A percentile compares a stretch with the other conserved stretches of the same genome.
These are phyloP conservation scores for Apamea sordens DNA, from an alignment of 2,888 invertebrate species.

Conservation along the genomic window DNA sequence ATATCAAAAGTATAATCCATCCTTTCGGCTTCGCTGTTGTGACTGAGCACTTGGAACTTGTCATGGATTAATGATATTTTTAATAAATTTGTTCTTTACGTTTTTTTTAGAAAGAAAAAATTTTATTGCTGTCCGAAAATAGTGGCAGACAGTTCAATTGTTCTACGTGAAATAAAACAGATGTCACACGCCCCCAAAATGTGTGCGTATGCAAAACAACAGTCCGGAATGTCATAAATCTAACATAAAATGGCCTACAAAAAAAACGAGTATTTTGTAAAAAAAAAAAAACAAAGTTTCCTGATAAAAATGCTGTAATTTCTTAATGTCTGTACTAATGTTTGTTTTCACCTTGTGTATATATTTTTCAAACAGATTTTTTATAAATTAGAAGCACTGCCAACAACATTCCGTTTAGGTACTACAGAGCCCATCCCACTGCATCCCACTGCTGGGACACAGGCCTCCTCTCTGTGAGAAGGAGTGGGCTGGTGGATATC, in stretches of 20 bases:
- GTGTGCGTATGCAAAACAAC: slow-evolving; percentile 19
- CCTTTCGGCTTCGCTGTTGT: background rate
- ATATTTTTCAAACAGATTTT: background rate
- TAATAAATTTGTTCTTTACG: slow-evolving; percentile 22
- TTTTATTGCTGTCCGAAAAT: slow-evolving; percentile 36
- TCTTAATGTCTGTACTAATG: background rate
- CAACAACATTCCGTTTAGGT: background rate
- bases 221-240: slow-evolving; percentile 39
- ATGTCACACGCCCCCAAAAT: slow-evolving; percentile 17
- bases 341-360: background rate
- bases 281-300: background rate
- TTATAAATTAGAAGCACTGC: background rate
- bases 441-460: background rate
- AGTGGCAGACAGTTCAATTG: slow-evolving; percentile 39
- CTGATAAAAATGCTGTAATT: background rate
- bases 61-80: background rate
- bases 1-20: background rate
- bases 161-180: slow-evolving; percentile 2
- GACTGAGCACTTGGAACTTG: background rate
- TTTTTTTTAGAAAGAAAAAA: slow-evolving; percentile 16
- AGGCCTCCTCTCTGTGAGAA: background rate
- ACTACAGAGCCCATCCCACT: background rate
- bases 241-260: slow-evolving; percentile 38
- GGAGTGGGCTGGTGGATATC: background rate
- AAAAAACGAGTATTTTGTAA: background rate